These are phyloP conservation scores for Paratilapia polleni DNA, from an alignment of 2,113 vertebrate genomes.

Conservation along the genomic window DNA sequence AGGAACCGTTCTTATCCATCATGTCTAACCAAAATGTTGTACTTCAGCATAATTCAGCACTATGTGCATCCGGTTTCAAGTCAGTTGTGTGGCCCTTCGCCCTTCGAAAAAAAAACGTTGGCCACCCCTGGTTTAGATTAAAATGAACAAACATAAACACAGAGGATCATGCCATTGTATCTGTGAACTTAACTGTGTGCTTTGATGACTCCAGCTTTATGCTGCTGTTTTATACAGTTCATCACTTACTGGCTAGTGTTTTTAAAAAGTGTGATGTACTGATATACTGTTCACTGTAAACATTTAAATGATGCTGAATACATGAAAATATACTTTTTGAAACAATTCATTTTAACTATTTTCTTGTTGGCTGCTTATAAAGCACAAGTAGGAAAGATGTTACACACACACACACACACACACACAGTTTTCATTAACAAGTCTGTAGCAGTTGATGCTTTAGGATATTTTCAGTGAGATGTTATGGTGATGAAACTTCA, in stretches of 20 bases:
- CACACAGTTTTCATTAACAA: neutral
- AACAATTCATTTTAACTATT: neutral
- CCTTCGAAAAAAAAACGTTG: too few species aligned
- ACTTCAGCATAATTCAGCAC: too few species aligned
- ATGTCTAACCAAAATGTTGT: neutral
- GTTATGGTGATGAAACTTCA: neutral
- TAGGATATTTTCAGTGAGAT: neutral
- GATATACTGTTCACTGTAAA: neutral
- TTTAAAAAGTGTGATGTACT: rapidly evolving
- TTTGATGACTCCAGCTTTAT: neutral
- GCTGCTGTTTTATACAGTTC: neutral
- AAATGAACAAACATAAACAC: too few species aligned
- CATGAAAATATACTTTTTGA: too few species aligned
- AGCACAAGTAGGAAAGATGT: neutral
- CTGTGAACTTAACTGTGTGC: neutral
- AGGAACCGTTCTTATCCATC: rapidly evolving
- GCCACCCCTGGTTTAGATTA: too few species aligned
- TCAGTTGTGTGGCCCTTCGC: too few species aligned
- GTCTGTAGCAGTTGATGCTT: neutral
- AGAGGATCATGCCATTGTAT: too few species aligned
- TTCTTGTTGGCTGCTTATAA: neutral
- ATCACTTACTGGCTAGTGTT: too few species aligned
- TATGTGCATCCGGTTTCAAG: too few species aligned
- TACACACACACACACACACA: neutral
- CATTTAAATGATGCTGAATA: neutral